Evolutionary conservation across 1,140 invertebrate species (phyloP).

Genomic region (Hylaeus anthracinus): DNA sequence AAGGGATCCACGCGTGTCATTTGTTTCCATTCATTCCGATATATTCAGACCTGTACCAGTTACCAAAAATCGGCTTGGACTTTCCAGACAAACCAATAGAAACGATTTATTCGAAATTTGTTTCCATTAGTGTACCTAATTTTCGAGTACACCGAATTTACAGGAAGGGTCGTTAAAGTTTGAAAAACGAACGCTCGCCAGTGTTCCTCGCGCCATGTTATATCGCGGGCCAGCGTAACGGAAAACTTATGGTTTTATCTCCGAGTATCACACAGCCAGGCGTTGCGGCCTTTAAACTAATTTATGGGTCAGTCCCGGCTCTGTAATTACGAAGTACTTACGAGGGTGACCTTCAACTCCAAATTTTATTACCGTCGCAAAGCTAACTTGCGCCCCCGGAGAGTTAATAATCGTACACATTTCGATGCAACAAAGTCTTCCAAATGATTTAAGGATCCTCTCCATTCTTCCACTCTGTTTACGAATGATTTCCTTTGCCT

Average conservation of each 20-base stretch:
- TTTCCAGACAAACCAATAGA: no score
- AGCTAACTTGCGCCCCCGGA: slow-evolving; percentile 19
- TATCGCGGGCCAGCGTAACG: background rate
- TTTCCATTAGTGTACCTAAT: no score
- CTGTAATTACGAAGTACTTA: slow-evolving; percentile 31
- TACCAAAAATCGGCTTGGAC: no score
- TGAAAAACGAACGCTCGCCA: background rate
- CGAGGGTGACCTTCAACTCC: slow-evolving; percentile 33
- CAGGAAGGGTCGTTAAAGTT: background rate
- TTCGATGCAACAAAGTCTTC: slow-evolving; percentile 29
- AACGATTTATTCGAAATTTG: no score
- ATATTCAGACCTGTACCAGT: no score
- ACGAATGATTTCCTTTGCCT: no score
- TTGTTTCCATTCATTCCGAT: no score
- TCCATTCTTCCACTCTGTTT: background rate
- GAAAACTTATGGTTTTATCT: slow-evolving; percentile 29
- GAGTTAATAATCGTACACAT: slow-evolving; percentile 25
- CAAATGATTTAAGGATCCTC: slow-evolving; percentile 17
- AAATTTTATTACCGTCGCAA: slow-evolving; percentile 39
- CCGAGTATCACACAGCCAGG: background rate
- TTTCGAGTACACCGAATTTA: no score
- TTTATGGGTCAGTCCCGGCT: slow-evolving; percentile 35
- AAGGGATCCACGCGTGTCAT: no score
- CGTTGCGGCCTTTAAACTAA: slow-evolving; percentile 38
- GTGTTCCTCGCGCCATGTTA: background rate